Evolutionary conservation across 2,797 vertebrate species (phyloP), one percentile per base, ranked within the genome.

Genomic region (Characodon lateralis): DNA sequence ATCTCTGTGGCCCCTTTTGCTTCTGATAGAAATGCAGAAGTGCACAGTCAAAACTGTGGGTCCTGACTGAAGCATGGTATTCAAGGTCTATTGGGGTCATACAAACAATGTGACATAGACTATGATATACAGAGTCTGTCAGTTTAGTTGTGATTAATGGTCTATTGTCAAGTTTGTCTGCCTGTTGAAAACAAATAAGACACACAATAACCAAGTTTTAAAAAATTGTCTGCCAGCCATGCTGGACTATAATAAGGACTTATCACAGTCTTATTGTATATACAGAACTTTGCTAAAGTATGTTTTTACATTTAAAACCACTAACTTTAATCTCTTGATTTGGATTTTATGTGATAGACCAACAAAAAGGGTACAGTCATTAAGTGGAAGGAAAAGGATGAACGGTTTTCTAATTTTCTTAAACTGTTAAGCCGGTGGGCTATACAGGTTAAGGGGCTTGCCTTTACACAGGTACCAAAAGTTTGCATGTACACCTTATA

Each of bases 131-230:
- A 70, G 31, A 59, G 5, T 61, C 22, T 71, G 66, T 50, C 58
- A 10, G 0, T 39, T 76, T 51, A 85, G 83, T 78, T 85, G 55
- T 80, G 84, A 87, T 84, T 83, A 77, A 89, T 87, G 71, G 58
- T 24, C 63, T 50, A 84, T 87, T 91, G 83, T 91, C 2, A 71
- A 43, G 35, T 46, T 26, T 18, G 74, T 63, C 31, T 66, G 48
- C 20, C 26, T 20, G 10, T 83, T 75, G 48, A 20, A 78, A 80
- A 82, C 22, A 13, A 72, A 78, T 31, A 46, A 4, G 13, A 18
- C n/a, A 74, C 43, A 78, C 85, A 84, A 71, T 20, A 55, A 58
- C 16, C 59, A 75, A 31, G 53, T 80, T 75, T 24, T 35, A 58
- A 78, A 77, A 73, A 16, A 53, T 0, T 20, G 16, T 50, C 24